Conservation (phyloP, 2,113 vertebrate species). For the Pantherophis guttatus region DNA sequence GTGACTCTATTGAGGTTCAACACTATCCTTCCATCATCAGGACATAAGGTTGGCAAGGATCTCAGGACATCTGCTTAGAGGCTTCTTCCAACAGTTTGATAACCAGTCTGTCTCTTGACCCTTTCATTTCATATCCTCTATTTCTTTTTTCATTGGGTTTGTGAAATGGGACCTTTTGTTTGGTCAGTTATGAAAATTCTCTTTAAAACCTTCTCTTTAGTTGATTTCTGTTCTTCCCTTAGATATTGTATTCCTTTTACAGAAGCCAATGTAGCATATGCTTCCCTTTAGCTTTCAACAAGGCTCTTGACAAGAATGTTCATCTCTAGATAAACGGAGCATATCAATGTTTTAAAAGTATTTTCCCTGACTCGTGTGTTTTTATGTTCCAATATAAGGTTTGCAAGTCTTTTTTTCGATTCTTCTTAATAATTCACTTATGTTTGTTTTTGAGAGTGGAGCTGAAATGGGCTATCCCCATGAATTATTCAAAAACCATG, state of each 20-base stretch:
- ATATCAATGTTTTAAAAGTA: neutral
- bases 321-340: neutral
- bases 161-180: neutral
- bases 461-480: neutral
- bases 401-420: neutral
- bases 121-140: neutral
- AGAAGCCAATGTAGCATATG: neutral
- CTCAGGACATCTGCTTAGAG: constrained; percentile 13
- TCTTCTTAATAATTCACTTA: neutral
- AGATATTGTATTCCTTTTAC: neutral
- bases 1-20: neutral
- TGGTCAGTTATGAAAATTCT: neutral
- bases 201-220: neutral
- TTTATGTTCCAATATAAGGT: neutral
- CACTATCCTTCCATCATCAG: neutral
- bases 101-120: neutral
- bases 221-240: neutral
- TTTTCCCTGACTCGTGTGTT: neutral
- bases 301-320: neutral
- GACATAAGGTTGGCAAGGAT: neutral
- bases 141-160: neutral
- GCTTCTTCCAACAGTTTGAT: neutral
- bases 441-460: neutral
- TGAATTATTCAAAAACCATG: neutral
- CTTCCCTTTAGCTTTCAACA: neutral